phyloP scores from a whole-genome alignment of 1,140 invertebrate genomes.

The Laupala kohalensis region DNA sequence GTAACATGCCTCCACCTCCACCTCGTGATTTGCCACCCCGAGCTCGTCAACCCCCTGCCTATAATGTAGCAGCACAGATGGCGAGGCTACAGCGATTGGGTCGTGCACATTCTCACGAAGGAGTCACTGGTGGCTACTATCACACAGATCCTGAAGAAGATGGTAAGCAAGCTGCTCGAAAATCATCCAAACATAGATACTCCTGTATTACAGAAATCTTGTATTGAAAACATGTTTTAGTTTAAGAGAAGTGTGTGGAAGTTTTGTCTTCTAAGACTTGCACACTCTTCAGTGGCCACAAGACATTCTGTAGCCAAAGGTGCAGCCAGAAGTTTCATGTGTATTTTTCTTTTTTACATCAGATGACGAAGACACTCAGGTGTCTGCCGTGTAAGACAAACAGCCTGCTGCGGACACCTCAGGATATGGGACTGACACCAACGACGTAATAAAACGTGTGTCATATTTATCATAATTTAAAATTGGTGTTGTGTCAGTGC shows the following conservation, averaged over 20 bases:
- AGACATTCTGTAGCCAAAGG: background rate
- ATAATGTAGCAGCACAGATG: slow-evolving; percentile 67
- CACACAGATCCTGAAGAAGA: slow-evolving; percentile 54
- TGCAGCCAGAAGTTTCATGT: slow-evolving; percentile 1
- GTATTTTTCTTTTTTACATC: slow-evolving; percentile 12
- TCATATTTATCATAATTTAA: background rate
- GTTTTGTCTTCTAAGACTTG: background rate
- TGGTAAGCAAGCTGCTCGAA: slow-evolving; percentile 21
- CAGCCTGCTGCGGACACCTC: background rate
- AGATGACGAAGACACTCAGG: slow-evolving; percentile 23
- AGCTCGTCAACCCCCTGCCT: slow-evolving; percentile 50
- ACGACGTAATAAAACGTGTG: background rate
- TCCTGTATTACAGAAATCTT: background rate
- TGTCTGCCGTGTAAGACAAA: slow-evolving; percentile 20
- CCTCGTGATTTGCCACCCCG: slow-evolving; percentile 17
- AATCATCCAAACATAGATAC: background rate
- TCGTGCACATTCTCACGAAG: slow-evolving; percentile 73
- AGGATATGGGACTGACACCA: background rate
- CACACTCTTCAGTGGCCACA: background rate
- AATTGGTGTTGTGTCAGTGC: background rate
- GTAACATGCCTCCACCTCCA: slow-evolving; percentile 18
- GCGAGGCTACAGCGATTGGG: slow-evolving; percentile 60
- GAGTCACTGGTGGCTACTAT: slow-evolving; percentile 63
- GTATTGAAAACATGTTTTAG: background rate
- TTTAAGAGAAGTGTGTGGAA: background rate